Evolutionary conservation across 92 coral and sea anemone species (phyloP), one percentile per base, ranked within the genome.

Genomic region (Muricea muricata): DNA sequence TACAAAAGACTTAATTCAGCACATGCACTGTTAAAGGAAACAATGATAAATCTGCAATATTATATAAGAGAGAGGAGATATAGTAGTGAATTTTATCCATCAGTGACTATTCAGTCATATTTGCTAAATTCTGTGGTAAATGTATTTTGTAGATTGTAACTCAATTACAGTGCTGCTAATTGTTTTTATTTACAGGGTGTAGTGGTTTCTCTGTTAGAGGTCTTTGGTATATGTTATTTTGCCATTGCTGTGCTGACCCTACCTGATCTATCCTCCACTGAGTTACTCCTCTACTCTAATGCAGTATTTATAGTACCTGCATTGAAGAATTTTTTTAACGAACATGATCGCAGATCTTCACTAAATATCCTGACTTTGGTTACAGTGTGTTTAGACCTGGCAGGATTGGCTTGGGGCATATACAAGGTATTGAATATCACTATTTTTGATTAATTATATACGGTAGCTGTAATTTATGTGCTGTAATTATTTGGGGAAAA

Each of bases 221-320:
- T 84, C 32, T 50, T 75, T 39, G 72, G 81, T 28, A 6, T 84
- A 23, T 84, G 87, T 54, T 84, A 84, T 56, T 65, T 84, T 17
- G 28, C 82, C 26, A 72, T 84, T 48, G 81, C 79, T 8, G 81
- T 84, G 30, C 42, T 84, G 50, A 87, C 93, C 0, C 33, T 84
- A 13, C 57, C 70, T 6, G 87, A 84, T 20, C 63, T 84, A 6
- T 77, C 82, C 3, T 77, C 82, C 7, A 77, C 82, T n/a, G 82
- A 77, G 26, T 28, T 30, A 35, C 54, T 77, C 30, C 67, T 77
- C 25, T 77, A 48, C 48, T 54, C 52, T 14, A 77, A 77, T 54
- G 47, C 68, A 6, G 61, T 77, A 18, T 77, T 77, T 50, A 55
- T 77, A 21, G 11, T 77, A 11, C 82, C 82, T 26, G 68, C 82